phyloP scores from a whole-genome alignment of 1,140 invertebrate genomes.

The Leptinotarsa lineolata region DNA sequence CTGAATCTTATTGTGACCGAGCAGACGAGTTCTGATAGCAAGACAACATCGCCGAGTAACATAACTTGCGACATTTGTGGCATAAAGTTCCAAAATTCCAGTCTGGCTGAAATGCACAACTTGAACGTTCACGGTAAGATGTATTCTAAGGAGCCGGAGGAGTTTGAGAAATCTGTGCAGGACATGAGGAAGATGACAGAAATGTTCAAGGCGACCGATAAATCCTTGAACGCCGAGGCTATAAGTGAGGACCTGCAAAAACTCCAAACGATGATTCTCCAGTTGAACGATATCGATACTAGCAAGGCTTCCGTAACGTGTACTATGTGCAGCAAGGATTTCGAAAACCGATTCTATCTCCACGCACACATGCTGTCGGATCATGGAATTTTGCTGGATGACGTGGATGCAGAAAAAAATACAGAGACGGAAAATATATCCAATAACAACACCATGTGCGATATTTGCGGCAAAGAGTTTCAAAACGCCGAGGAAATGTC shows the following conservation, averaged over 20 bases:
- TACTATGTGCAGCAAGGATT: slow-evolving; percentile 64
- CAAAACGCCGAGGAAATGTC: slow-evolving; percentile 60
- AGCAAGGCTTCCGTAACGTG: slow-evolving; percentile 64
- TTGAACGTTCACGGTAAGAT: slow-evolving; percentile 54
- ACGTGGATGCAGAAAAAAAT: slow-evolving; percentile 50
- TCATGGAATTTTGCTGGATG: slow-evolving; percentile 58
- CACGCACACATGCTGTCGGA: slow-evolving; percentile 67
- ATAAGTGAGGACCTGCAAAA: slow-evolving; percentile 83
- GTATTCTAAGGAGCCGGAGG: slow-evolving; percentile 37
- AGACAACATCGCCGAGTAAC: slow-evolving; percentile 55
- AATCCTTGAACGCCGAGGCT: slow-evolving; percentile 57
- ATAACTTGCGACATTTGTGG: slow-evolving; percentile 53
- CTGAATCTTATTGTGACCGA: slow-evolving; percentile 67
- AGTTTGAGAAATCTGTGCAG: slow-evolving; percentile 50
- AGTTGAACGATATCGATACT: slow-evolving; percentile 77
- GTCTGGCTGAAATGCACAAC: slow-evolving; percentile 58
- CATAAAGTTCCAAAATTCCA: slow-evolving; percentile 56
- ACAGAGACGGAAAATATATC: slow-evolving; percentile 48
- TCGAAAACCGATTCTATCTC: slow-evolving; percentile 63
- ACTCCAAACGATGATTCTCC: slow-evolving; percentile 88
- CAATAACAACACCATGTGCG: slow-evolving; percentile 56
- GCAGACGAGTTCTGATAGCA: slow-evolving; percentile 48
- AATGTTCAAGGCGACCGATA: slow-evolving; percentile 39
- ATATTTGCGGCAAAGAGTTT: slow-evolving; percentile 65
- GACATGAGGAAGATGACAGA: slow-evolving; percentile 52